phyloP scores from a whole-genome alignment of 2,888 invertebrate genomes.

The Piscicola geometra region DNA sequence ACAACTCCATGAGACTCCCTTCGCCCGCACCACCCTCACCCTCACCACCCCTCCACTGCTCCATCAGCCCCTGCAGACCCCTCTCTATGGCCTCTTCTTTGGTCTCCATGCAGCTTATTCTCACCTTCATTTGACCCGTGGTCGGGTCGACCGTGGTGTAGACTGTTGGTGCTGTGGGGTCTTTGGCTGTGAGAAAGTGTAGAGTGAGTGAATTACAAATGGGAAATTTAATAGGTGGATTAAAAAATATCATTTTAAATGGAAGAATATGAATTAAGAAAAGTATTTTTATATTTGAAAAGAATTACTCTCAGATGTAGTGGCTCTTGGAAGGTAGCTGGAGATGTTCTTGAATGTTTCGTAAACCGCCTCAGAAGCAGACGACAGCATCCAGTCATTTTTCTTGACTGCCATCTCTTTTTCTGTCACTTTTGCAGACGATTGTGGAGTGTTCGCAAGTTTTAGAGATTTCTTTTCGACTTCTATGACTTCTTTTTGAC shows the following conservation, averaged over 20 bases:
- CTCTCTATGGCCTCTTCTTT: constrained; percentile 31
- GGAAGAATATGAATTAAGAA: too few species aligned
- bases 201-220: not conserved
- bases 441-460: not conserved
- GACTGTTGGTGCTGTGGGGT: not conserved
- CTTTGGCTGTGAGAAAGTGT: not conserved
- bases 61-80: constrained; percentile 47
- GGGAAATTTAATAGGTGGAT: too few species aligned
- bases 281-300: too few species aligned
- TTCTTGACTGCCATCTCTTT: not conserved
- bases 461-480: not conserved
- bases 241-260: too few species aligned
- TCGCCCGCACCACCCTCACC: not conserved
- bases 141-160: not conserved
- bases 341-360: constrained; percentile 20
- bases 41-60: constrained; percentile 41
- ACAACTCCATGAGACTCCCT: constrained; percentile 66
- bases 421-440: not conserved
- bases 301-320: too few species aligned
- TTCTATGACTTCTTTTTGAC: not conserved
- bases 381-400: constrained; percentile 2
- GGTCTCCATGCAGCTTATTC: not conserved
- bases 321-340: constrained; percentile 11
- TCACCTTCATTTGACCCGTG: not conserved
- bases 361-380: constrained; percentile 5